A percentile compares a stretch with the other conserved stretches of the same genome.
phyloP scores from a whole-genome alignment of 2,888 invertebrate genomes.

The Eudemis profundana region DNA sequence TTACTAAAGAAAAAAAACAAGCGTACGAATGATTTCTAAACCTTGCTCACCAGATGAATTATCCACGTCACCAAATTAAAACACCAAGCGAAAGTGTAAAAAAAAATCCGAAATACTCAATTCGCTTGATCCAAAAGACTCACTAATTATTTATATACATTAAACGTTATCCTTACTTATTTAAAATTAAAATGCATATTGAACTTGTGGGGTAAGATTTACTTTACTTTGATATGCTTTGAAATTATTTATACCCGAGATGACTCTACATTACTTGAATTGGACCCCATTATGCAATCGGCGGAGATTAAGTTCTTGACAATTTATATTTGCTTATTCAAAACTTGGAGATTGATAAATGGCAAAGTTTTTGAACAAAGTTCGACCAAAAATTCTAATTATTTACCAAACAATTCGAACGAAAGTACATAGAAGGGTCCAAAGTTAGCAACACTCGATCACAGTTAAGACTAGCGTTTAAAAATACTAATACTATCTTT shows the following conservation, averaged over 20 bases:
- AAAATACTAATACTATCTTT: conserved; percentile 32
- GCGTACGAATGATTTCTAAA: conserved; percentile 1
- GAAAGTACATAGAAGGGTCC: conserved; percentile 34
- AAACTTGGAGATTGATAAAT: background rate
- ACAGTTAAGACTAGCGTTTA: conserved; percentile 32
- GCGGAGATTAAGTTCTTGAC: background rate
- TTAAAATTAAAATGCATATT: conserved; percentile 12
- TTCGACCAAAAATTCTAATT: background rate
- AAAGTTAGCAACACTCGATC: conserved; percentile 29
- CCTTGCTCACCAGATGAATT: background rate
- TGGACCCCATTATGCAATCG: conserved; percentile 34
- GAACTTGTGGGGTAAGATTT: conserved; percentile 21
- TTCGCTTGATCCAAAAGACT: background rate
- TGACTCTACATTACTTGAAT: conserved; percentile 21
- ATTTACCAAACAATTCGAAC: background rate
- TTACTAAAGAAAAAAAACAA: too few species aligned
- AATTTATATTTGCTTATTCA: background rate
- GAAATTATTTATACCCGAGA: conserved; percentile 25
- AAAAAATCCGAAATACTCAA: conserved; percentile 14
- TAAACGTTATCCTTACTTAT: conserved; percentile 15
- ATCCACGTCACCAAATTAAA: background rate
- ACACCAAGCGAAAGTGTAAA: conserved; percentile 4
- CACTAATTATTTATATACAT: conserved; percentile 36
- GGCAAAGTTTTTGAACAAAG: background rate
- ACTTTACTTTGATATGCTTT: conserved; percentile 40